Conservation (phyloP, 2,888 invertebrate genomes). For the Eupithecia abbreviata region DNA sequence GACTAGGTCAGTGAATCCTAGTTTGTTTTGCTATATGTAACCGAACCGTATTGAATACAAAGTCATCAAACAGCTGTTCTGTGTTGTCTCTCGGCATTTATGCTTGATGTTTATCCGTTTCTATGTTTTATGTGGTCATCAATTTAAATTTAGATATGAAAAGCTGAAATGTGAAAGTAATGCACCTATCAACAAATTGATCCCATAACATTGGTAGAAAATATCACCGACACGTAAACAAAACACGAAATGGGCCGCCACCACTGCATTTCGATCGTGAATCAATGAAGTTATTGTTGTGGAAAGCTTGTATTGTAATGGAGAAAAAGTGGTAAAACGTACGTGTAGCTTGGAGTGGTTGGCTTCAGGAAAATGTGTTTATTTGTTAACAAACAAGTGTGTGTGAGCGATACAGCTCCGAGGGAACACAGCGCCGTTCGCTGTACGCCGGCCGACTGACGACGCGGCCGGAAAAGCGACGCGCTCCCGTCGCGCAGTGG, state of each 20-base stretch:
- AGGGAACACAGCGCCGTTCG: conserved; percentile 64
- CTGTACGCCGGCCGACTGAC: conserved; percentile 72
- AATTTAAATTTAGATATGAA: conserved; percentile 6
- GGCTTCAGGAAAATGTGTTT: conserved; percentile 64
- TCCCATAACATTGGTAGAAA: conserved; percentile 1
- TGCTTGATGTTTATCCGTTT: background rate
- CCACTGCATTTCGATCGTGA: background rate
- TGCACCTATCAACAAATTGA: background rate
- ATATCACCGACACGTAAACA: conserved; percentile 9
- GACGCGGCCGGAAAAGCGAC: conserved; percentile 51
- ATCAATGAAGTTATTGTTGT: conserved; percentile 10
- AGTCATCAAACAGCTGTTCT: conserved; percentile 30
- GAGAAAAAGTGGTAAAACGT: conserved; percentile 55
- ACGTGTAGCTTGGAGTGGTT: conserved; percentile 69
- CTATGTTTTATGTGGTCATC: background rate
- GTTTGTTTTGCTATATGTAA: conserved; percentile 29
- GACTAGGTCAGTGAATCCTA: conserved; percentile 19
- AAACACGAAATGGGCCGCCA: background rate
- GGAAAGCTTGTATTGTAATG: conserved; percentile 33
- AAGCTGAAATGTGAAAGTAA: background rate
- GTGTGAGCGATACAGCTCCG: conserved; percentile 50
- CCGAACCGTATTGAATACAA: conserved; percentile 22
- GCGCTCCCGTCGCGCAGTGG: conserved; percentile 51
- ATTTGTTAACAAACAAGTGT: conserved; percentile 73
- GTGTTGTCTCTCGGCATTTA: conserved; percentile 9